Evolutionary conservation across 37 sponge, comb jelly and placozoan species (phyloP).

Genomic region (Ephydatia muelleri): DNA sequence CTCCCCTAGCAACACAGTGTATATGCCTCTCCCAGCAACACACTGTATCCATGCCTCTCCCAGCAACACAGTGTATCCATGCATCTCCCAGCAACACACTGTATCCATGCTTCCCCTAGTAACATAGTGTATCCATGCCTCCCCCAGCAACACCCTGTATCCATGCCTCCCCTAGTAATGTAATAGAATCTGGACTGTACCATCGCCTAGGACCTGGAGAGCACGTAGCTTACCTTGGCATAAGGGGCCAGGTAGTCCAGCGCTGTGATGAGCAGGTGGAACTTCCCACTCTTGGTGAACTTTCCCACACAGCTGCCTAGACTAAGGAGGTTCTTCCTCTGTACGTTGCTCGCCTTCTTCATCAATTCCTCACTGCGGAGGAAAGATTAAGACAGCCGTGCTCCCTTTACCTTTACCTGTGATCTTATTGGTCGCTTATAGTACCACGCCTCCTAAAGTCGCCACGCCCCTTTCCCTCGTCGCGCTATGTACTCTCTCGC

Average conservation of each 20-base stretch:
- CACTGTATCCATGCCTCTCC: too few relatives aligned
- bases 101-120: too few relatives aligned
- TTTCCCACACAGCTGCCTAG: conserved; percentile 95
- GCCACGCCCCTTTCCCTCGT: not conserved
- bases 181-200: too few relatives aligned
- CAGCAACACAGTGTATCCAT: too few relatives aligned
- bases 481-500: not conserved
- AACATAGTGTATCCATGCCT: not conserved
- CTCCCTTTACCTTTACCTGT: not conserved
- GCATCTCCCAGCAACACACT: too few relatives aligned
- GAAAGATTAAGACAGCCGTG: not conserved
- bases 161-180: not conserved
- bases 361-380: conserved; percentile 75
- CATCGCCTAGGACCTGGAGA: too few relatives aligned
- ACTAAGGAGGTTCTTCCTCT: conserved; percentile 81
- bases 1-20: not conserved
- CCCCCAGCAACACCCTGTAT: not conserved
- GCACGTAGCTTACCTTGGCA: conserved; percentile 73
- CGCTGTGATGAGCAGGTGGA: conserved; percentile 91
- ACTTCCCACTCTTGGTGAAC: conserved; percentile 87
- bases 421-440: not conserved
- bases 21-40: not conserved
- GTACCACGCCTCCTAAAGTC: not conserved
- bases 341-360: conserved; percentile 77
- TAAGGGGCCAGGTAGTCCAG: conserved; percentile 89